phyloP scores from a whole-genome alignment of 2,888 invertebrate genomes.

The Philhelius pedissequus region DNA sequence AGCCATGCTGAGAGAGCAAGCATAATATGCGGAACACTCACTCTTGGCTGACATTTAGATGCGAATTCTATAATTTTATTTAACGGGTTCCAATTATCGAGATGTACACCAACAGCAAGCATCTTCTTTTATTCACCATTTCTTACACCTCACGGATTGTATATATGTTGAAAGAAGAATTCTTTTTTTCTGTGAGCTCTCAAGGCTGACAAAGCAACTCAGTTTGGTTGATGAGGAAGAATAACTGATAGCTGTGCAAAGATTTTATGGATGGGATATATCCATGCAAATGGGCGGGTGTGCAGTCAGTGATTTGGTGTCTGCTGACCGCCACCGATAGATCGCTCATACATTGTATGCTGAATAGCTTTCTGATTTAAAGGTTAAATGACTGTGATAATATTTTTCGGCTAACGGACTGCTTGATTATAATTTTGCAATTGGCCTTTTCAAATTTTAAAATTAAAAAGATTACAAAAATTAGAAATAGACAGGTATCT shows the following conservation, averaged over 20 bases:
- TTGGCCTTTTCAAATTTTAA: not conserved
- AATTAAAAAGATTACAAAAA: too few relatives aligned
- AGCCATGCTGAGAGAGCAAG: not conserved
- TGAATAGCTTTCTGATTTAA: slow-evolving; percentile 13
- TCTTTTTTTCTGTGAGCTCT: not conserved
- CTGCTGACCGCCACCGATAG: not conserved
- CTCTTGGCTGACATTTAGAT: slow-evolving; percentile 59
- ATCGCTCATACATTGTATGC: not conserved
- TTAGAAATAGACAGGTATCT: too few relatives aligned
- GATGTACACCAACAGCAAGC: slow-evolving; percentile 11
- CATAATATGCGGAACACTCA: not conserved
- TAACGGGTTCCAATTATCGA: slow-evolving; percentile 43
- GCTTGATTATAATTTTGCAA: not conserved
- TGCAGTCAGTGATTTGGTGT: not conserved
- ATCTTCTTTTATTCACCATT: slow-evolving; percentile 1
- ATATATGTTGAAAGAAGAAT: slow-evolving; percentile 10
- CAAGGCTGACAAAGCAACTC: not conserved
- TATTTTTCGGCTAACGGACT: not conserved
- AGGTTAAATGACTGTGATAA: slow-evolving; percentile 5
- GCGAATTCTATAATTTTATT: slow-evolving; percentile 49
- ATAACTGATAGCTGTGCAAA: slow-evolving; percentile 8
- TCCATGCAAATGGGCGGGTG: slow-evolving; percentile 46
- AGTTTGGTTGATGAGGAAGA: slow-evolving; percentile 24
- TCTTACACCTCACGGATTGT: slow-evolving; percentile 3
- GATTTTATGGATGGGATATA: slow-evolving; percentile 36